Evolutionary conservation across 1,140 invertebrate species (phyloP), one percentile per base, ranked within the genome.

Genomic region (Listronotus bonariensis): DNA sequence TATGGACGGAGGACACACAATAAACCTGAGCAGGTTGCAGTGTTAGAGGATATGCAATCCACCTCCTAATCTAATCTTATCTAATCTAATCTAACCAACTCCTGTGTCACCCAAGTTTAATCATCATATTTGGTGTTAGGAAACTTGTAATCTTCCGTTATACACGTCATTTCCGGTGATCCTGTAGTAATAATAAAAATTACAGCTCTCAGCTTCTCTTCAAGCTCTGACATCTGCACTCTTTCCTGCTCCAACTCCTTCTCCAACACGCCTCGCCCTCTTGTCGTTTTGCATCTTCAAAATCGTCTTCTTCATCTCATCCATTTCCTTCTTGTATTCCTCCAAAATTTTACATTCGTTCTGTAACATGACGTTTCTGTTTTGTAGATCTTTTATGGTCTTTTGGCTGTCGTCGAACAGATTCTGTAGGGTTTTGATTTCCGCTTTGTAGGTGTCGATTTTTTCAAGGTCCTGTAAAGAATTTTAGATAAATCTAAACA

Each of bases 311-410:
- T 81, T 80, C 5, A 82, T 46, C 40, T 72, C 80, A 4, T 83
- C 80, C 0, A 84, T 81, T 66, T 86, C 80, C 3, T 79, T 69
- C 32, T 80, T 81, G 3, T 81, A 68, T 5, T 76, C 36, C n/a
- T 81, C 76, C 9, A 79, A 72, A 4, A 73, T 71, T 40, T 77
- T 76, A n/a, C 76, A 74, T 31, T 80, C 78, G 12, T 56, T 66
- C 40, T 67, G 42, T 10, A 66, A 18, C 1, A 68, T 6, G 3
- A 31, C 45, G 15, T 60, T 72, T 6, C 65, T 43, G 10, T 66
- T 70, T 40, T 75, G 68, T 12, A 75, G 14, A 18, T 73, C 69
- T 62, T 63, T 69, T 14, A 72, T 64, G 6, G 52, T 67, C 38
- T 69, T 68, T 42, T 74, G 66, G 40, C 53, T 42, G 10, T 65